A percentile compares a stretch with the other conserved stretches of the same genome.
Conservation (phyloP, 2,797 vertebrate species). For the Myoxocephalus aenaeus region DNA sequence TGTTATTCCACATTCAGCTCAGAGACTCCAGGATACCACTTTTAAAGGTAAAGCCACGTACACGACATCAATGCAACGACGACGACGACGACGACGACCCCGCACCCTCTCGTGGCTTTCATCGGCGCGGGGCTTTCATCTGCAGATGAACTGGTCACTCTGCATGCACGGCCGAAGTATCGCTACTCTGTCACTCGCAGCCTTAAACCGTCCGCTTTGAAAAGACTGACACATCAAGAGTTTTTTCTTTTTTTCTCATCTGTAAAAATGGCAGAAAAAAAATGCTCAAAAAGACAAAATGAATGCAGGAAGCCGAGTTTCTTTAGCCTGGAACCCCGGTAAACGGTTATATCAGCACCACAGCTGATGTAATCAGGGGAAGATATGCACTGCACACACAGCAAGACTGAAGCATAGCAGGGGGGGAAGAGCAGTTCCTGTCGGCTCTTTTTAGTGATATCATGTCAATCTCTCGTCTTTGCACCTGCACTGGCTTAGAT, state of each 20-base stretch:
- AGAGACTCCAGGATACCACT: constrained; percentile 30
- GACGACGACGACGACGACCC: constrained; percentile 38
- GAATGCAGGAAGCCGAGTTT: constrained; percentile 47
- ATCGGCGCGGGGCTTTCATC: constrained; percentile 44
- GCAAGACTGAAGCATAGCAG: constrained; percentile 49
- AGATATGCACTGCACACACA: constrained; percentile 59
- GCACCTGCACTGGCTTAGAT: constrained; percentile 46
- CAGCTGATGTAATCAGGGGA: constrained; percentile 60
- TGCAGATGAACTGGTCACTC: constrained; percentile 34
- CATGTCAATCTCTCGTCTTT: constrained; percentile 54
- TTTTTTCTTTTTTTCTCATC: not conserved
- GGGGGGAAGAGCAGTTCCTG: constrained; percentile 33
- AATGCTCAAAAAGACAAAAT: constrained; percentile 42
- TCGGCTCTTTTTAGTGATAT: constrained; percentile 44
- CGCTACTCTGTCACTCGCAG: not conserved
- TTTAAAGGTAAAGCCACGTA: constrained; percentile 39
- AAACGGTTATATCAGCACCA: constrained; percentile 57
- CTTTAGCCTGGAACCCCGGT: constrained; percentile 46
- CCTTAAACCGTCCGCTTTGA: constrained; percentile 18
- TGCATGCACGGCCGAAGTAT: constrained; percentile 3
- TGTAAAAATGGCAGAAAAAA: constrained; percentile 34
- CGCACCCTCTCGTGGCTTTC: constrained; percentile 21
- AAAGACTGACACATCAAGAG: constrained; percentile 15
- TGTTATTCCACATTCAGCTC: constrained; percentile 57
- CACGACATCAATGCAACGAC: constrained; percentile 16